phyloP scores from a whole-genome alignment of 2,797 vertebrate species.

The Gambusia yucatana region DNA sequence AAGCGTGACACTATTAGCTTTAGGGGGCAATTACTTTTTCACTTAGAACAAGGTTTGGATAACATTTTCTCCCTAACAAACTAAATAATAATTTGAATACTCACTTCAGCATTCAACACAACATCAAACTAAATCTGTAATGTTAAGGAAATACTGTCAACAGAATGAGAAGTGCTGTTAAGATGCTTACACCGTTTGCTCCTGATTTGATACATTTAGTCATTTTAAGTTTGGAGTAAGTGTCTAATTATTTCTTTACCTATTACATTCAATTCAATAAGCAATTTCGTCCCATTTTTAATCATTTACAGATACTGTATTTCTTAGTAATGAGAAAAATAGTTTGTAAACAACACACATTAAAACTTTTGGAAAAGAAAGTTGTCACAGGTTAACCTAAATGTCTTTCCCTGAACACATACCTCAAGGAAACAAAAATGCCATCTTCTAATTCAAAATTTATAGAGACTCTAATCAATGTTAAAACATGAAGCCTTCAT shows the following conservation, averaged over 20 bases:
- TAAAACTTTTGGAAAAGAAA: not conserved
- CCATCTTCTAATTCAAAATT: not conserved
- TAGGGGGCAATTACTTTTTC: not conserved
- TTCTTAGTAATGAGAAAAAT: not conserved
- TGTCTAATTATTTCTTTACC: not conserved
- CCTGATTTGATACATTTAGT: not conserved
- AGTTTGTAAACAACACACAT: not conserved
- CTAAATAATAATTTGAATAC: not conserved
- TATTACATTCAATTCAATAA: not conserved
- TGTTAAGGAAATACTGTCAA: not conserved
- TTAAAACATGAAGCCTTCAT: not conserved
- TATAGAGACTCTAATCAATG: not conserved
- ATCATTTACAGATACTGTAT: not conserved
- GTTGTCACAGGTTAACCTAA: not conserved
- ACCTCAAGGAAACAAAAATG: not conserved
- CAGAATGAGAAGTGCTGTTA: not conserved
- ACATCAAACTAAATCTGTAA: not conserved
- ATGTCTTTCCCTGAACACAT: not conserved
- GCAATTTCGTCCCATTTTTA: not conserved
- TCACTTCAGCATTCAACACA: not conserved
- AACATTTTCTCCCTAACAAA: not conserved
- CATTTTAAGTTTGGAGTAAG: not conserved
- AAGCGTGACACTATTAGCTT: not conserved
- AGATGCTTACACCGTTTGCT: not conserved
- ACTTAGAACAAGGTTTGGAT: not conserved